Evolutionary conservation across 2,888 invertebrate species (phyloP).

Genomic region (Eucriotettix oculatus): DNA sequence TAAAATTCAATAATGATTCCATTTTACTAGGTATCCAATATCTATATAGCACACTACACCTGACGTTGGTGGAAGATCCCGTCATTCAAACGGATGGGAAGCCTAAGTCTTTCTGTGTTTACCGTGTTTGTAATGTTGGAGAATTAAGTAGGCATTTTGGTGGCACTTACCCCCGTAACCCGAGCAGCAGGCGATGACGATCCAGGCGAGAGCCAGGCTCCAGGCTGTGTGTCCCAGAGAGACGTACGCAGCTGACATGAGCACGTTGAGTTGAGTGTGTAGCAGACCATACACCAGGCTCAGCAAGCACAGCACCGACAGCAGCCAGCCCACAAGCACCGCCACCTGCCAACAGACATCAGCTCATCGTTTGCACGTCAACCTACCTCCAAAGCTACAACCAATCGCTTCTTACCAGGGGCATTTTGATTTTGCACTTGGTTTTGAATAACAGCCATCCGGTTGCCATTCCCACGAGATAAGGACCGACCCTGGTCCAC

Average conservation of each 20-base stretch:
- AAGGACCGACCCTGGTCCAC: slow-evolving; percentile 66
- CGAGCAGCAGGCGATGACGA: slow-evolving; percentile 61
- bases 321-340: slow-evolving; percentile 51
- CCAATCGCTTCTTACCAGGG: slow-evolving; percentile 21
- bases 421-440: slow-evolving; percentile 43
- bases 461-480: slow-evolving; percentile 59
- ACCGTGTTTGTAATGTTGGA: no score
- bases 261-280: slow-evolving; percentile 46
- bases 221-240: slow-evolving; percentile 67
- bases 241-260: slow-evolving; percentile 60
- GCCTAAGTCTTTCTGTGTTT: no score
- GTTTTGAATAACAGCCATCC: slow-evolving; percentile 56
- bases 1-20: no score
- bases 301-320: slow-evolving; percentile 46
- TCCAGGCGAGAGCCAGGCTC: slow-evolving; percentile 58
- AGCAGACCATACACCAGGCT: slow-evolving; percentile 66
- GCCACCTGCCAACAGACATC: slow-evolving; percentile 23
- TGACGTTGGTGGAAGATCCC: no score
- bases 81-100: no score
- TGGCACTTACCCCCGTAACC: slow-evolving; percentile 27
- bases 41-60: no score
- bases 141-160: no score
- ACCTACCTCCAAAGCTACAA: neutral
- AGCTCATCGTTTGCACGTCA: neutral
- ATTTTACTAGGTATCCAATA: no score